Percentiles rank a stretch among this genome's conserved stretches.
Conservation (phyloP, 2,888 invertebrate genomes). For the Trypoxylon attenuatum region DNA sequence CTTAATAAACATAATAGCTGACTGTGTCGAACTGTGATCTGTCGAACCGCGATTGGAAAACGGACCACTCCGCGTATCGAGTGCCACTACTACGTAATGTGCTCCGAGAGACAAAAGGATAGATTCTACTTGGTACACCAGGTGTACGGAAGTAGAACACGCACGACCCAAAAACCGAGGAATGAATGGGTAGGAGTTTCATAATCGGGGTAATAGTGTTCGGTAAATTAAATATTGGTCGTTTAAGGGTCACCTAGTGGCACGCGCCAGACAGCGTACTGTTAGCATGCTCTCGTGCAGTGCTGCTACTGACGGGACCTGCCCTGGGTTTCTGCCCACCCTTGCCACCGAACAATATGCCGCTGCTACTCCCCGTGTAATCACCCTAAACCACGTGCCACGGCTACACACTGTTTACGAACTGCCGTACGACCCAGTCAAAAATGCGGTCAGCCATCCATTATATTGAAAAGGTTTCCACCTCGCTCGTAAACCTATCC, state of each 20-base stretch:
- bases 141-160: too few relatives aligned
- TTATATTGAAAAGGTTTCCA: slow-evolving; percentile 58
- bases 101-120: too few relatives aligned
- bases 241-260: too few relatives aligned
- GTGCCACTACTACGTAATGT: too few relatives aligned
- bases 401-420: slow-evolving; percentile 35
- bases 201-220: too few relatives aligned
- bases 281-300: slow-evolving; percentile 58
- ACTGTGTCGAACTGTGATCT: slow-evolving; percentile 67
- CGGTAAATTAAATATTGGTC: too few relatives aligned
- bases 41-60: too few relatives aligned
- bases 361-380: slow-evolving; percentile 61
- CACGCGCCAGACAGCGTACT: too few relatives aligned
- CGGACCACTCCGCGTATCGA: too few relatives aligned
- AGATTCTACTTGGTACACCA: too few relatives aligned
- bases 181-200: too few relatives aligned
- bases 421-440: slow-evolving; percentile 52
- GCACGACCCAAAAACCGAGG: too few relatives aligned
- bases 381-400: slow-evolving; percentile 67
- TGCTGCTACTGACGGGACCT: slow-evolving; percentile 38
- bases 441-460: slow-evolving; percentile 59
- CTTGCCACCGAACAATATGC: slow-evolving; percentile 64
- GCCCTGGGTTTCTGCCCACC: slow-evolving; percentile 44
- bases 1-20: slow-evolving; percentile 75
- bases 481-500: slow-evolving; percentile 35